These are phyloP conservation scores for Mustela nigripes DNA, from an alignment of 2,113 vertebrate genomes.

Conservation along the genomic window DNA sequence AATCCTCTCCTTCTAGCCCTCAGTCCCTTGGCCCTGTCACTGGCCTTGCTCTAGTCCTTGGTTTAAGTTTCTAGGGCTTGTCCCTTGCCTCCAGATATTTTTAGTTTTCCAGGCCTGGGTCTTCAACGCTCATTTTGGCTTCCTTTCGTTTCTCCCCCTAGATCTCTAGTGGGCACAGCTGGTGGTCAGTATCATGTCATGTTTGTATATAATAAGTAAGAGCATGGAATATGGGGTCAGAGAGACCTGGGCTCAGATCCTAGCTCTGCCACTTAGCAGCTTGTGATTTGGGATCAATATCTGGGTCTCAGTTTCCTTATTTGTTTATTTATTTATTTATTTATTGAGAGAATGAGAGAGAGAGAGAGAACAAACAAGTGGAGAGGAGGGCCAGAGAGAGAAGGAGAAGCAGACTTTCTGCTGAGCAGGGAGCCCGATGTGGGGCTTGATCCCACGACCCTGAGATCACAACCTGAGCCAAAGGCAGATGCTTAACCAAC, in stretches of 20 bases:
- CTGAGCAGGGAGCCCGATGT: no score
- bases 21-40: background rate
- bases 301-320: background rate
- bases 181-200: no score
- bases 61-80: background rate
- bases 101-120: background rate
- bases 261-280: background rate
- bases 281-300: background rate
- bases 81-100: background rate
- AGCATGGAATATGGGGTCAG: background rate
- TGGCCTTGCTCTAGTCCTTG: background rate
- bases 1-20: background rate
- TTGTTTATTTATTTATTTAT: no score
- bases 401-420: no score
- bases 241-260: background rate
- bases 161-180: fast-evolving
- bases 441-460: no score
- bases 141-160: background rate
- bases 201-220: background rate
- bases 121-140: background rate
- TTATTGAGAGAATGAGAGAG: no score
- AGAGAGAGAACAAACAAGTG: no score
- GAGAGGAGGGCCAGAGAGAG: no score
- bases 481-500: no score
- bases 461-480: no score